These are phyloP conservation scores for Chironomus tepperi DNA, from an alignment of 1,140 invertebrate genomes.

Conservation along the genomic window DNA sequence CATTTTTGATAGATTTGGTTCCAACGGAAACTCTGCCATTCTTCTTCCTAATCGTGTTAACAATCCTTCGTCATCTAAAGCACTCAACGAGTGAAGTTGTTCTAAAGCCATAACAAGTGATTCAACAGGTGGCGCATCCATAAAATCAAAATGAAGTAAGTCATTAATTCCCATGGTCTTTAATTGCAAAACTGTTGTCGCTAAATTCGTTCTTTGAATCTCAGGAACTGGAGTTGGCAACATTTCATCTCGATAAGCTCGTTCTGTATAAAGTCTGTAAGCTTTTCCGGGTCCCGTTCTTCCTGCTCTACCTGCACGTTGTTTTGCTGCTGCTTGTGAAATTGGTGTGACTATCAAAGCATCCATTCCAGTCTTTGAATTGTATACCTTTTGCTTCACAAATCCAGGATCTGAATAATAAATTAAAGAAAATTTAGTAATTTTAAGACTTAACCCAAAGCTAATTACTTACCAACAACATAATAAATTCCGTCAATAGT, in stretches of 20 bases:
- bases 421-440: too few relatives aligned
- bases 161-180: conserved; percentile 99
- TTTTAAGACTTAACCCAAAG: too few relatives aligned
- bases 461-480: conserved; percentile 77
- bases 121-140: conserved; percentile 99
- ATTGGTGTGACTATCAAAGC: conserved; percentile 96
- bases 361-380: conserved; percentile 94
- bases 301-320: conserved; percentile 93
- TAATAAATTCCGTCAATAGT: conserved; percentile 99
- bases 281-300: conserved; percentile 96
- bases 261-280: conserved; percentile 97
- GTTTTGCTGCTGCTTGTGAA: conserved; percentile 98
- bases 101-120: conserved; percentile 99
- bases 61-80: conserved; percentile 87
- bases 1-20: conserved; percentile 99
- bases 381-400: conserved; percentile 98
- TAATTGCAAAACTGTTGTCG: conserved; percentile 90
- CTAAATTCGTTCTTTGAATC: conserved; percentile 59
- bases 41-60: conserved; percentile 93
- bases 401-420: conserved; percentile 96
- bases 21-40: conserved; percentile 99
- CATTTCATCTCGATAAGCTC: conserved; percentile 98
- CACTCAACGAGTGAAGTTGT: conserved; percentile 90
- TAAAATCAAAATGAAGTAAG: conserved; percentile 99
- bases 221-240: conserved; percentile 99